Percentiles rank a stretch among this genome's conserved stretches.
Conservation (phyloP, 2,113 vertebrate genomes). For the Seriola aureovittata region DNA sequence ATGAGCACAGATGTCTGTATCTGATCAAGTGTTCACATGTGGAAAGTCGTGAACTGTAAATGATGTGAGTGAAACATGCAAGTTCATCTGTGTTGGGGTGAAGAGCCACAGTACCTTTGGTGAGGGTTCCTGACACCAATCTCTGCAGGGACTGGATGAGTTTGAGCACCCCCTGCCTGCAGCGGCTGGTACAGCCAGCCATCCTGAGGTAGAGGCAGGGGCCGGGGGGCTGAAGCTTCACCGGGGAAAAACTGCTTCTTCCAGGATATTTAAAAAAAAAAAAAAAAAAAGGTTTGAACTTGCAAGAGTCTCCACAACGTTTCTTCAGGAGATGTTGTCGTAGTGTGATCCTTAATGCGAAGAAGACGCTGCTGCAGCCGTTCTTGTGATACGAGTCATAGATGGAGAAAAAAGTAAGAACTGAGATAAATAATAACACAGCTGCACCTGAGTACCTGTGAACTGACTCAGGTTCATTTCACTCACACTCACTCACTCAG, state of each 20-base stretch:
- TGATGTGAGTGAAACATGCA: neutral
- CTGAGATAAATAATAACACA: neutral
- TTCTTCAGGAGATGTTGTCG: neutral
- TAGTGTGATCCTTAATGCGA: constrained; percentile 2
- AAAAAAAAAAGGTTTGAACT: neutral
- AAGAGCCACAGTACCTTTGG: constrained; percentile 88
- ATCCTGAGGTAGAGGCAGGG: constrained; percentile 76
- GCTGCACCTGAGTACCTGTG: constrained; percentile 1
- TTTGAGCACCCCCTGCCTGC: constrained; percentile 91
- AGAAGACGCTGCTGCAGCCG: constrained; percentile 15
- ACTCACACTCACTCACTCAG: neutral
- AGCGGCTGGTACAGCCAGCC: constrained; percentile 91
- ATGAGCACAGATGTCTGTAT: neutral
- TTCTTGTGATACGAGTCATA: constrained; percentile 26
- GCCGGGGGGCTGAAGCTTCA: constrained; percentile 4
- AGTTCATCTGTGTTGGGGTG: neutral
- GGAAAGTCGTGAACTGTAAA: neutral
- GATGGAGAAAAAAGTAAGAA: neutral
- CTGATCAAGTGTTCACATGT: neutral
- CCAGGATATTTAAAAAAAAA: constrained; percentile 14
- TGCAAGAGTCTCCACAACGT: neutral
- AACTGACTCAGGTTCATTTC: neutral
- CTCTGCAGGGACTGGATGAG: constrained; percentile 92
- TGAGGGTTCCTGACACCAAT: constrained; percentile 92
- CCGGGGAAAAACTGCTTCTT: constrained; percentile 9